phyloP scores from a whole-genome alignment of 2,113 vertebrate species.

The Theristicus caerulescens region DNA sequence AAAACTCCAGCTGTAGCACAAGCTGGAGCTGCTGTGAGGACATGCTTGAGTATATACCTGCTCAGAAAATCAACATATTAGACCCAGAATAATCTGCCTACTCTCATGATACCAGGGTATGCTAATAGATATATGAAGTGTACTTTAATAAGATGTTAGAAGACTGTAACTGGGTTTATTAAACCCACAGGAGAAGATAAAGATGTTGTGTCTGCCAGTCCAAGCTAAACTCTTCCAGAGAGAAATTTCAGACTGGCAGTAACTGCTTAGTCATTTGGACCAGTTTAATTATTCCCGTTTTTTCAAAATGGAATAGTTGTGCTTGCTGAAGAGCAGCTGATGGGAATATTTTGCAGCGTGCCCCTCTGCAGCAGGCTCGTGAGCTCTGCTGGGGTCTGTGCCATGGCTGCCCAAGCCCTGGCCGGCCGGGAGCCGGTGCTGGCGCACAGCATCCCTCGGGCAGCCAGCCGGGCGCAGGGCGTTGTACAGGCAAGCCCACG shows the following conservation, averaged over 20 bases:
- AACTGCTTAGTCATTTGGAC: conserved; percentile 25
- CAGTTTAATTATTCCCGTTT: neutral
- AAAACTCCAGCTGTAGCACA: conserved; percentile 47
- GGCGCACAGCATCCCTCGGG: neutral
- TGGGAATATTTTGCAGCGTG: neutral
- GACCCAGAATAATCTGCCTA: neutral
- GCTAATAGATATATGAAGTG: neutral
- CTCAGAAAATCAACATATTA: conserved; percentile 23
- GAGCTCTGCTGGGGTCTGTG: neutral
- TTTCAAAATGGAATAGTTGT: neutral
- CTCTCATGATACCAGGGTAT: neutral
- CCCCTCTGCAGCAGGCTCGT: neutral
- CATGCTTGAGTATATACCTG: neutral
- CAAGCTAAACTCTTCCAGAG: neutral
- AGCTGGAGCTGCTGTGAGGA: conserved; percentile 26
- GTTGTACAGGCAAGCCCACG: neutral
- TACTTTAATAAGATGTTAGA: neutral
- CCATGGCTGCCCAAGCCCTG: neutral
- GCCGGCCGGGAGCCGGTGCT: neutral
- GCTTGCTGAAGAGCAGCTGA: neutral
- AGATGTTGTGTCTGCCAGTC: neutral
- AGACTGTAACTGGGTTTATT: neutral
- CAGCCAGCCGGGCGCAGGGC: neutral
- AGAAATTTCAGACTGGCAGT: neutral
- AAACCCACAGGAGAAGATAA: conserved; percentile 7